These are phyloP conservation scores for Cyclura pinguis DNA, from an alignment of 2,797 vertebrate species.

Conservation along the genomic window DNA sequence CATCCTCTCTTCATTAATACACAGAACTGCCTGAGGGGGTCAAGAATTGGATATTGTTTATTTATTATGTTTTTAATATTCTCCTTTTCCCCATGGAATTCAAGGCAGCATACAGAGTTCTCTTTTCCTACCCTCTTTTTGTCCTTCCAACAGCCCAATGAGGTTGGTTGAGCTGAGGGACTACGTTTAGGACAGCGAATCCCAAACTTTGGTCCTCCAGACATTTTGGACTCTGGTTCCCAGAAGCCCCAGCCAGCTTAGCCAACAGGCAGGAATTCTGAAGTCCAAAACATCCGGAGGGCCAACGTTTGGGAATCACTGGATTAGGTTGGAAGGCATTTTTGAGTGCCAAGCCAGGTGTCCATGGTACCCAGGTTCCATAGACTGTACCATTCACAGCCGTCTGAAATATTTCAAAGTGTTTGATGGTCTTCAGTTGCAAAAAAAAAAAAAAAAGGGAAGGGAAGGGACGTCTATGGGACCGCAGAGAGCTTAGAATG, in stretches of 20 bases:
- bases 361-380: background rate
- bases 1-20: rapidly evolving
- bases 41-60: background rate
- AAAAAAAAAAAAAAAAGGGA: background rate
- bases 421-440: background rate
- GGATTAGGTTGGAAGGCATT: no score
- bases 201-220: no score
- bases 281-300: no score
- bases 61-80: background rate
- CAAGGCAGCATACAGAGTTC: background rate
- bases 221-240: no score
- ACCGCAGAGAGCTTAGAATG: background rate
- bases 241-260: no score
- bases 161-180: background rate
- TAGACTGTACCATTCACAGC: background rate
- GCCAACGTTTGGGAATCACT: no score
- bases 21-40: background rate
- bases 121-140: background rate
- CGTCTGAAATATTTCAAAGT: background rate
- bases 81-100: background rate
- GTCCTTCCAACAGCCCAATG: background rate
- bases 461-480: background rate
- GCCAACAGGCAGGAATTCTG: no score
- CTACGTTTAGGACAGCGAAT: background rate
- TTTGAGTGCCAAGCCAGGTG: background rate